Percentiles rank a stretch among this genome's conserved stretches.
phyloP scores from a whole-genome alignment of 2,113 vertebrate species.

The Leptobrachium ailaonicum region DNA sequence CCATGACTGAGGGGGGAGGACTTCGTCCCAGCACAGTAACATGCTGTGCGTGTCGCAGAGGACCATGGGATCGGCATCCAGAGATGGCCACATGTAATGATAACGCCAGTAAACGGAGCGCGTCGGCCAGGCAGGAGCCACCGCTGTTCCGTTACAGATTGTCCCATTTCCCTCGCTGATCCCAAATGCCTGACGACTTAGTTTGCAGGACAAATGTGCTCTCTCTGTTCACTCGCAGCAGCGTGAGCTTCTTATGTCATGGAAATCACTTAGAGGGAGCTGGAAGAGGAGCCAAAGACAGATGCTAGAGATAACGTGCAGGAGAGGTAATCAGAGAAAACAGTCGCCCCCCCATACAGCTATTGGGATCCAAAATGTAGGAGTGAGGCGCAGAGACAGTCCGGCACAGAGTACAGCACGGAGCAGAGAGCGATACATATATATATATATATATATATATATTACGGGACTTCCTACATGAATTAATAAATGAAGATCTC shows the following conservation, averaged over 20 bases:
- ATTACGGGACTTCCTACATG: too few relatives aligned
- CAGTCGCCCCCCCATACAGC: neutral
- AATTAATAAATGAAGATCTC: too few relatives aligned
- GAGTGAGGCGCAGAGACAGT: neutral
- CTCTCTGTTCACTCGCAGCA: fast-evolving
- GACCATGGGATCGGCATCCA: too few relatives aligned
- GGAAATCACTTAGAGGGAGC: constrained; percentile 22
- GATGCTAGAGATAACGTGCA: constrained; percentile 32
- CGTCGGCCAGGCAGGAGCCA: constrained; percentile 3
- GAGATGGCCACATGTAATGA: too few relatives aligned
- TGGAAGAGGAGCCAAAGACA: constrained; percentile 24
- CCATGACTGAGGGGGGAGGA: too few relatives aligned
- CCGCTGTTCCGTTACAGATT: neutral
- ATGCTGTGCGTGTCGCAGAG: too few relatives aligned
- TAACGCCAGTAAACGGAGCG: too few relatives aligned
- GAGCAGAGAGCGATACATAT: too few relatives aligned
- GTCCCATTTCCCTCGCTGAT: constrained; percentile 4
- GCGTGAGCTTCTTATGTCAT: constrained; percentile 49
- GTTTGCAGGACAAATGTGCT: neutral
- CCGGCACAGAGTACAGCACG: neutral
- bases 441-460: too few relatives aligned
- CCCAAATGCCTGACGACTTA: constrained; percentile 12
- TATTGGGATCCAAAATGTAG: neutral
- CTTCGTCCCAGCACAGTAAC: too few relatives aligned
- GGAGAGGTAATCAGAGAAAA: neutral